phyloP scores from a whole-genome alignment of 2,797 vertebrate genomes.

The Neostethus bicornis region DNA sequence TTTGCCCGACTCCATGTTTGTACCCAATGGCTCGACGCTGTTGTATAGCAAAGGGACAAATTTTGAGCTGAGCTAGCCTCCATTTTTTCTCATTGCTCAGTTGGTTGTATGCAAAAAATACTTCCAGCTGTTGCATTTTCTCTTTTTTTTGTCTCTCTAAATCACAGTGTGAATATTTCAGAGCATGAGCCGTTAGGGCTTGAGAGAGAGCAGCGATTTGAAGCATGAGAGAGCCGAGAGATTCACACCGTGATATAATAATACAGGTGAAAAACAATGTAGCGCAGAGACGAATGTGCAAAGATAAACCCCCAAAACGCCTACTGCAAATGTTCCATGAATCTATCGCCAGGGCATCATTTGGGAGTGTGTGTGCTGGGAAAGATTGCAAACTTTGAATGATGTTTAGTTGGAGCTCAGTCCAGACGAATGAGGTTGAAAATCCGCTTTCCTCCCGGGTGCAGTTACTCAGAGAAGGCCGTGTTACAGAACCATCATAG shows the following conservation, averaged over 20 bases:
- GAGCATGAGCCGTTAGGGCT: not conserved
- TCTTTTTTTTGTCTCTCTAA: slow-evolving; percentile 1
- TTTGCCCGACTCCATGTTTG: slow-evolving; percentile 61
- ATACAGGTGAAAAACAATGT: slow-evolving; percentile 42
- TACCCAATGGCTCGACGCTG: slow-evolving; percentile 60
- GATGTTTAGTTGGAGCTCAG: slow-evolving; percentile 66
- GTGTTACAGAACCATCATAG: slow-evolving; percentile 50
- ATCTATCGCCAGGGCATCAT: slow-evolving; percentile 26
- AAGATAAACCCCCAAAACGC: slow-evolving; percentile 41
- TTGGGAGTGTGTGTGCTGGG: slow-evolving; percentile 16
- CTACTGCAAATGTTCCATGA: slow-evolving; percentile 35
- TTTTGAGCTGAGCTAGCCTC: slow-evolving; percentile 36
- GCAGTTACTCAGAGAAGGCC: slow-evolving; percentile 59
- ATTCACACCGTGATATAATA: slow-evolving; percentile 30
- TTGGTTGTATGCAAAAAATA: slow-evolving; percentile 21
- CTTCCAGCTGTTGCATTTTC: slow-evolving; percentile 26
- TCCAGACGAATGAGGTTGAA: slow-evolving; percentile 64
- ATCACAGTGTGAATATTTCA: slow-evolving; percentile 20
- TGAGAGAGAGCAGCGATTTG: not conserved
- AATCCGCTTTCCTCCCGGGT: slow-evolving; percentile 66
- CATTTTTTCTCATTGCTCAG: slow-evolving; percentile 23
- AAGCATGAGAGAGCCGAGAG: slow-evolving; percentile 13
- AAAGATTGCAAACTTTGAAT: slow-evolving; percentile 57
- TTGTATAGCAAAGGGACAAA: slow-evolving; percentile 57
- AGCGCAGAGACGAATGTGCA: slow-evolving; percentile 5